phyloP scores from a whole-genome alignment of 2,113 vertebrate species.

The Noctilio leporinus region DNA sequence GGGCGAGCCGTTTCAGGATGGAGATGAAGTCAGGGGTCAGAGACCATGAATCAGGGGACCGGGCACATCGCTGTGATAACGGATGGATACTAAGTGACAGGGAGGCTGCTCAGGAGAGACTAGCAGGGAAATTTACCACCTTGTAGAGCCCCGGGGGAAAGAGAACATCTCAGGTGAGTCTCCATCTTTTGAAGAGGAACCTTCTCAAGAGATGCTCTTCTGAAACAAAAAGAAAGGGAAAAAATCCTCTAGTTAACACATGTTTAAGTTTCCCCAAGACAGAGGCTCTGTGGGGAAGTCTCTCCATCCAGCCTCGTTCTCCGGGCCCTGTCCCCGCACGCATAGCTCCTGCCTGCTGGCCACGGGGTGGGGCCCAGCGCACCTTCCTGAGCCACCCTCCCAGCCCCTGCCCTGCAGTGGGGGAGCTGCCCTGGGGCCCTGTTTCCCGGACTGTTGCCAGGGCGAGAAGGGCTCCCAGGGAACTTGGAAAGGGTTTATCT shows the following conservation, averaged over 20 bases:
- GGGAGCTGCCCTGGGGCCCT: not conserved
- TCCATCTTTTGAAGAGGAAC: slow-evolving; percentile 3
- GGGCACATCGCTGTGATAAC: slow-evolving; percentile 1
- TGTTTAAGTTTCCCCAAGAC: not conserved
- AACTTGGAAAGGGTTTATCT: not conserved
- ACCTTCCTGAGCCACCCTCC: not conserved
- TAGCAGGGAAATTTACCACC: not conserved
- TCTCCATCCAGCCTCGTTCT: not conserved
- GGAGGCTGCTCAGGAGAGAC: not conserved
- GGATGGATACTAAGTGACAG: not conserved
- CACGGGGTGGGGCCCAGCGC: too few species aligned
- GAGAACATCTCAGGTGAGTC: not conserved
- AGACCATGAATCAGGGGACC: not conserved
- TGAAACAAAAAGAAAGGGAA: not conserved
- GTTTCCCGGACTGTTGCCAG: accelerated
- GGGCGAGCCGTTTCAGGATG: not conserved
- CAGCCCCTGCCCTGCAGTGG: not conserved
- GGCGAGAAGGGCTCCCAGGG: not conserved
- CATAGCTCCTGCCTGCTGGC: not conserved
- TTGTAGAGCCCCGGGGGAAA: not conserved
- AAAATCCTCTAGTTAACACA: not conserved
- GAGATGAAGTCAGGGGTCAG: not conserved
- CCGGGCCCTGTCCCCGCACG: too few species aligned
- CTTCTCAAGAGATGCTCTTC: not conserved
- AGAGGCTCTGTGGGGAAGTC: not conserved